Evolutionary conservation across 2,113 vertebrate species (phyloP).

Genomic region (Ceyx cyanopectus): DNA sequence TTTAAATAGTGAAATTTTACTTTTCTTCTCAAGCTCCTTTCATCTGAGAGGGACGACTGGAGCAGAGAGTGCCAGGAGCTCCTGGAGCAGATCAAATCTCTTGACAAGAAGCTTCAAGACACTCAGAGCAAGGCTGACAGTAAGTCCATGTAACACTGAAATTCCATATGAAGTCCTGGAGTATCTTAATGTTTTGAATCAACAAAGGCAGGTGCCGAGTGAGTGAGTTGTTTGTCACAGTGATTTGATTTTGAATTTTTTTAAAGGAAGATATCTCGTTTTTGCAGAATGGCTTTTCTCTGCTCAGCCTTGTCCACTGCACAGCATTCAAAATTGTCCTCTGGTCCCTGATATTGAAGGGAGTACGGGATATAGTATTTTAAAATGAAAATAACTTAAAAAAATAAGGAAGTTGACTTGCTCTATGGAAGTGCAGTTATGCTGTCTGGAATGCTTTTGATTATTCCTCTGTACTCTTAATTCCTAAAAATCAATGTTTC

Average conservation of each 20-base stretch:
- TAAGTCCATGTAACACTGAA: constrained; percentile 65
- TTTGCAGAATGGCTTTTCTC: background rate
- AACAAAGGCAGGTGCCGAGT: background rate
- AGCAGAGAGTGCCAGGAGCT: constrained; percentile 78
- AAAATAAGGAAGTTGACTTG: background rate
- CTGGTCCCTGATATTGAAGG: background rate
- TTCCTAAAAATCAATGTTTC: background rate
- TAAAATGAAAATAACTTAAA: background rate
- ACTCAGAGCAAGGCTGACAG: constrained; percentile 75
- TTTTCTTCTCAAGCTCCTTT: constrained; percentile 81
- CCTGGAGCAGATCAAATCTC: constrained; percentile 72
- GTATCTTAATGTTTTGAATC: background rate
- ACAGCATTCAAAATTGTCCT: background rate
- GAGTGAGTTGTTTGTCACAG: background rate
- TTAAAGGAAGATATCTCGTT: background rate
- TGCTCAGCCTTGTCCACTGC: background rate
- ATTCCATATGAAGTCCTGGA: background rate
- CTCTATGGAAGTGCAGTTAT: background rate
- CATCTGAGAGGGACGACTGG: constrained; percentile 82
- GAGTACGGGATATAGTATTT: background rate
- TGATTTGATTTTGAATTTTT: background rate
- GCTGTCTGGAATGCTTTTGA: background rate
- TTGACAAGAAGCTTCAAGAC: constrained; percentile 85
- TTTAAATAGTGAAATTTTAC: background rate
- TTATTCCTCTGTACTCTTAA: background rate